These are phyloP conservation scores for Sorex maritimensis DNA, from an alignment of 2,797 vertebrate species.

Conservation along the genomic window DNA sequence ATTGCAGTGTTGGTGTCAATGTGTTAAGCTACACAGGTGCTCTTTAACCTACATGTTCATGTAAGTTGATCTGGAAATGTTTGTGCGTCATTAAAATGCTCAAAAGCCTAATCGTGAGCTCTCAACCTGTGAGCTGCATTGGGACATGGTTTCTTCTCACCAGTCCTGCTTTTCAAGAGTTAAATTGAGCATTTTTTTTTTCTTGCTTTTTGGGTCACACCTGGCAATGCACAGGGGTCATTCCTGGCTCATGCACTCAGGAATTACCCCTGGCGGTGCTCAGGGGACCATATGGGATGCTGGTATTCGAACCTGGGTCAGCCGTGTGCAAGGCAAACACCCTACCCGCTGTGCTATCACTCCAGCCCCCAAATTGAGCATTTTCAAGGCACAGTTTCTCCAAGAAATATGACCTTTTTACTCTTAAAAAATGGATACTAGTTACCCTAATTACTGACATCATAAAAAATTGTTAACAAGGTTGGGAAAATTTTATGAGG, in stretches of 20 bases:
- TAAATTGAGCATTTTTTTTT: too few species aligned
- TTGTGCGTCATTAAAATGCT: background rate
- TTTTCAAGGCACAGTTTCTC: conserved; percentile 10
- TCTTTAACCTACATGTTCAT: background rate
- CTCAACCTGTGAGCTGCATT: too few species aligned
- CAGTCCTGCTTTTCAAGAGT: background rate
- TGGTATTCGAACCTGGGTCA: too few species aligned
- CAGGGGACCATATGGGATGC: too few species aligned
- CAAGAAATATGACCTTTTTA: conserved; percentile 35
- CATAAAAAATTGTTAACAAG: conserved; percentile 40
- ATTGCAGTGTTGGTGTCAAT: too few species aligned
- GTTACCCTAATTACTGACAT: conserved; percentile 30
- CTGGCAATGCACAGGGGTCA: too few species aligned
- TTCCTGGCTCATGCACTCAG: too few species aligned
- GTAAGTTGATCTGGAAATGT: background rate
- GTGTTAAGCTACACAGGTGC: background rate
- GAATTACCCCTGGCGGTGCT: too few species aligned
- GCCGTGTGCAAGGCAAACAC: too few species aligned
- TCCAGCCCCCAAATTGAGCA: background rate
- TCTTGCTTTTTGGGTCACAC: too few species aligned
- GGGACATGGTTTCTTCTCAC: too few species aligned
- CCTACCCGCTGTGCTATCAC: too few species aligned
- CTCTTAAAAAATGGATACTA: background rate
- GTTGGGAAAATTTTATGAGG: conserved; percentile 25
- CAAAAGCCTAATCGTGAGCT: background rate